Evolutionary conservation across 1,140 invertebrate genomes (phyloP), one percentile per base, ranked within the genome.

Genomic region (Leptopilina clavipes): DNA sequence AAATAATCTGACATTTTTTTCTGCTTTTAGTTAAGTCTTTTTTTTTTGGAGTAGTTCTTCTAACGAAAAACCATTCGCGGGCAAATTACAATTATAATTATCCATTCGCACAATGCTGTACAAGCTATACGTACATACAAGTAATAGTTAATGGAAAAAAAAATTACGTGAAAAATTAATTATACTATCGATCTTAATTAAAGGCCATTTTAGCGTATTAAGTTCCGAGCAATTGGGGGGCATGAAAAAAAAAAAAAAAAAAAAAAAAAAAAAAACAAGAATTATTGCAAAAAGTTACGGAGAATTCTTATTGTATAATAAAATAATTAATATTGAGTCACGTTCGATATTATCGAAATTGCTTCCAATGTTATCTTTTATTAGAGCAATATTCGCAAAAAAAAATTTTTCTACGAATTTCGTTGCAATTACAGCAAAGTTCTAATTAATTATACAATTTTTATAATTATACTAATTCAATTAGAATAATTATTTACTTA

Each of bases 51-150:
- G 25, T 40, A 22, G 22, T 59, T 12, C 9, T 25, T 65, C 19
- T 65, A 31, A 7, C 25, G 3, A 12, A 65, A 65, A 65, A 65
- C 25, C 56, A 3, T 65, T 65, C 56, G 56, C 56, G 56, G 59
- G 59, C 22, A 65, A 65, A 65, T 65, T 65, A 65, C 59, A 65
- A 65, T 37, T 31, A 65, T 65, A 59, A 59, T 65, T 14, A 65
- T 65, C 25, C 59, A 65, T 65, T 65, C 59, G 59, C 25, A 65
- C 19, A 65, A 31, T 65, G 59, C 22, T 65, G 22, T 65, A 65
- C 59, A 65, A 65, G 59, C 59, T 65, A 65, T 22, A 65, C 59
- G 59, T 31, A 65, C 59, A 65, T 31, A 31, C 12, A 65, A 52
- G 59, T 65, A 65, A 65, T 37, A 65, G 59, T 65, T 65, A 65